These are phyloP conservation scores for Brachionus calyciflorus DNA, from an alignment of 1,140 invertebrate species.

Conservation along the genomic window DNA sequence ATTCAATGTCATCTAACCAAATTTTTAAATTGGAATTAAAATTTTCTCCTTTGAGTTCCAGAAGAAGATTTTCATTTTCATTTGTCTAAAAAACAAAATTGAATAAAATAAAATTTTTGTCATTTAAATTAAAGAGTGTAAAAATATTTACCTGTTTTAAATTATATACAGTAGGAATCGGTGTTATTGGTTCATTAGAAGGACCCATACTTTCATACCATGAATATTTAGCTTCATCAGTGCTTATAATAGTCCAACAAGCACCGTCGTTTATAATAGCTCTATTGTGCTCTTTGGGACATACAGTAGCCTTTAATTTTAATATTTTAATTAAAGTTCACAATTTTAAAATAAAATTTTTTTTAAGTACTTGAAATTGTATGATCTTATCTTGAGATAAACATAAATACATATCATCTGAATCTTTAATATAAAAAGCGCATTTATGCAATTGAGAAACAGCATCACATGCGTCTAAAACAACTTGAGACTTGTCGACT, in stretches of 20 bases:
- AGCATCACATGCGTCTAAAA: constrained; percentile 94
- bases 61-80: constrained; percentile 83
- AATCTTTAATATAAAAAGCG: constrained; percentile 97
- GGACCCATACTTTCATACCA: constrained; percentile 99
- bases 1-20: constrained; percentile 90
- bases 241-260: constrained; percentile 99
- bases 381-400: constrained; percentile 97
- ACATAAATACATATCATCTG: constrained; percentile 97
- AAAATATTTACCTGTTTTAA: constrained; percentile 68
- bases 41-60: constrained; percentile 95
- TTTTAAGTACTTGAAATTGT: constrained; percentile 80
- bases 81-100: neutral
- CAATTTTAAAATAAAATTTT: neutral
- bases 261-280: constrained; percentile 99
- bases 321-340: neutral
- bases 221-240: constrained; percentile 97
- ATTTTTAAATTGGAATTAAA: constrained; percentile 89
- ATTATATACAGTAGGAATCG: constrained; percentile 89
- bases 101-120: neutral
- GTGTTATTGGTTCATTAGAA: constrained; percentile 80
- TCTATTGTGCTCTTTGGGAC: constrained; percentile 76
- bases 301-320: constrained; percentile 94
- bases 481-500: constrained; percentile 93
- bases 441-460: constrained; percentile 98
- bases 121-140: constrained; percentile 62